phyloP scores from a whole-genome alignment of 2,113 vertebrate genomes.

The Chionis minor region DNA sequence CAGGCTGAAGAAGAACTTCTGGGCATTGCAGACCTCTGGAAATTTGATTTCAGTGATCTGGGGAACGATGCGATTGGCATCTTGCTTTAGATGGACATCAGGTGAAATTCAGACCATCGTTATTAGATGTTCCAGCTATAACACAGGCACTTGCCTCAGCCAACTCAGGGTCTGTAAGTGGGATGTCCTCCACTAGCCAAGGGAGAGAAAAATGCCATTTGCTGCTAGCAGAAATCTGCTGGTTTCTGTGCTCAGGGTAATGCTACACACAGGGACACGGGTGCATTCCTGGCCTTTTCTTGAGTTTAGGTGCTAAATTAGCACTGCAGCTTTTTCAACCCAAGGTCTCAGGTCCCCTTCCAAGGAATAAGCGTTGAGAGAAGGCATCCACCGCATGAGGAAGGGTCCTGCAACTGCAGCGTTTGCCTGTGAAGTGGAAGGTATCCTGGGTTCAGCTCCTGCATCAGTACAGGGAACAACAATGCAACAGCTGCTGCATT shows the following conservation, averaged over 20 bases:
- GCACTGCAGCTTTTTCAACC: neutral
- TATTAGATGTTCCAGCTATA: neutral
- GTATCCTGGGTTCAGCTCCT: neutral
- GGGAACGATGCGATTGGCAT: accelerated
- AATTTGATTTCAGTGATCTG: neutral
- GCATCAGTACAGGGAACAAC: neutral
- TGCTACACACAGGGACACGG: accelerated
- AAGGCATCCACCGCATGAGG: neutral
- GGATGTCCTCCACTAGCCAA: neutral
- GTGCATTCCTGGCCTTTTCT: neutral
- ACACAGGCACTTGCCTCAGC: neutral
- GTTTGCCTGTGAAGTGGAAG: neutral
- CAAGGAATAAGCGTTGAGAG: neutral
- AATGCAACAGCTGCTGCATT: neutral
- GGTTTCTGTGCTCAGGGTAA: neutral
- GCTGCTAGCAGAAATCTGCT: neutral
- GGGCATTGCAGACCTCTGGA: neutral
- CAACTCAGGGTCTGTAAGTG: neutral
- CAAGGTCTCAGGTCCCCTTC: neutral
- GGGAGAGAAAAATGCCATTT: neutral
- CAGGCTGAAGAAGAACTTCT: neutral
- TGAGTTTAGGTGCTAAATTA: neutral
- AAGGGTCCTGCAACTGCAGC: neutral
- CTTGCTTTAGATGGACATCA: neutral
- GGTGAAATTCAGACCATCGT: neutral